Percentiles rank a stretch among this genome's conserved stretches.
These are phyloP conservation scores for Propsilocerus akamusi DNA, from an alignment of 1,140 invertebrate species.

Conservation along the genomic window DNA sequence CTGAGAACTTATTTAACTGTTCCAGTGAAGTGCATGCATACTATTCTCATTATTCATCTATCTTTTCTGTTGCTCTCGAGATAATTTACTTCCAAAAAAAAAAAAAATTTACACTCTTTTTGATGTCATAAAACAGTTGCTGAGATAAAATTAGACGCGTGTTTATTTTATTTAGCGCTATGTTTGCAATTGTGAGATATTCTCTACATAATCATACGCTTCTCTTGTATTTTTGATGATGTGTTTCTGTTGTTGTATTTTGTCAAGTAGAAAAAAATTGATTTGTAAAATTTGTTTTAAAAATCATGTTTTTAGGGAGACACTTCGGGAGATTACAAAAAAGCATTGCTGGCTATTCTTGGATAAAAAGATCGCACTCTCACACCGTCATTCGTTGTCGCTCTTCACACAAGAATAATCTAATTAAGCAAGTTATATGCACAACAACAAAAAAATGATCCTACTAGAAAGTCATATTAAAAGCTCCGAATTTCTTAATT, in stretches of 20 bases:
- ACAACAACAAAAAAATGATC: neutral
- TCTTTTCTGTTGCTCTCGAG: neutral
- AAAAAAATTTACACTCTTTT: neutral
- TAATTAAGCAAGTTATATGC: conserved; percentile 15
- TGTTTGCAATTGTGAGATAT: neutral
- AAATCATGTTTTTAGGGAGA: conserved; percentile 53
- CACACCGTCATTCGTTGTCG: neutral
- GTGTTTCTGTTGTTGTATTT: neutral
- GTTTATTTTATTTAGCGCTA: neutral
- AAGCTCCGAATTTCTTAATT: neutral
- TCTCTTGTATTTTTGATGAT: conserved; percentile 2
- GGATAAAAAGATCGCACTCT: no score
- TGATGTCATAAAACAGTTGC: neutral
- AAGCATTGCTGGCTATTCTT: conserved; percentile 64
- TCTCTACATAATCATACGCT: neutral
- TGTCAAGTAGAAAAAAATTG: conserved; percentile 7
- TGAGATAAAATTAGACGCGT: neutral
- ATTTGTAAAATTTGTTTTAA: conserved; percentile 16
- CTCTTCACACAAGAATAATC: conserved; percentile 10
- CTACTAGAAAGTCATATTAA: neutral
- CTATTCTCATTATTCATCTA: neutral
- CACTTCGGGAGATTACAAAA: conserved; percentile 83
- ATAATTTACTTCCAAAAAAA: neutral
- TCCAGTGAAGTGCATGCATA: neutral
- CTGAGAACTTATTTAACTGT: neutral